Conservation (phyloP, 2,797 vertebrate genomes). For the Coregonus sp. region DNA sequence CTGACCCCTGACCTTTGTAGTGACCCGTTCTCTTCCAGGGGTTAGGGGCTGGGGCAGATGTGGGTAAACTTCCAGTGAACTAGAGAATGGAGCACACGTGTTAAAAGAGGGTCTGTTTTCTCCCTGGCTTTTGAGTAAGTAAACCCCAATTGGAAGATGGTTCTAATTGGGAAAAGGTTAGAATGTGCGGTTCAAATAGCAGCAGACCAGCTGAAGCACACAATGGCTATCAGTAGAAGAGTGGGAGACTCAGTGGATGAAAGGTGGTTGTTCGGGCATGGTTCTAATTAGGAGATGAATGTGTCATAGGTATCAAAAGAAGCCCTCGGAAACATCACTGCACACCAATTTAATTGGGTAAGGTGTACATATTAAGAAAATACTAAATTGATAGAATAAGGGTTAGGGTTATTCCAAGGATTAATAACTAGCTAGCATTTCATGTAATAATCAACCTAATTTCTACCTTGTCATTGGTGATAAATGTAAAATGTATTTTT, state of each 20-base stretch:
- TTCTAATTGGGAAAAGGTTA: constrained; percentile 76
- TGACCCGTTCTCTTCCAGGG: constrained; percentile 76
- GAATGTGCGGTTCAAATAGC: constrained; percentile 72
- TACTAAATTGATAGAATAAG: constrained; percentile 5
- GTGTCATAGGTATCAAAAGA: constrained; percentile 52
- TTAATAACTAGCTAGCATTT: constrained; percentile 20
- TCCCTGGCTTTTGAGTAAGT: constrained; percentile 58
- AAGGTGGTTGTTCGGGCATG: constrained; percentile 43
- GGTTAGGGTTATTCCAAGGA: background rate
- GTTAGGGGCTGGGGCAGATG: constrained; percentile 81
- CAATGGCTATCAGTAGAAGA: constrained; percentile 64
- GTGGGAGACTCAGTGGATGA: constrained; percentile 46
- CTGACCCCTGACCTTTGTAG: constrained; percentile 73
- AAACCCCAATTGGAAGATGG: constrained; percentile 73
- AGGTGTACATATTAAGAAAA: constrained; percentile 20
- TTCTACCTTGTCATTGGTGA: too few species aligned
- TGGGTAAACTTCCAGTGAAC: constrained; percentile 79
- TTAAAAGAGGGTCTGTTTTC: constrained; percentile 74
- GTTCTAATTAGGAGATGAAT: constrained; percentile 57
- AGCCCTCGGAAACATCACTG: constrained; percentile 27
- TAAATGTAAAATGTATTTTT: too few species aligned
- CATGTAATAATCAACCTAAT: constrained; percentile 1
- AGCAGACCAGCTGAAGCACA: constrained; percentile 52
- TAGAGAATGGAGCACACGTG: constrained; percentile 75
- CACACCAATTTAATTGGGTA: constrained; percentile 49